A percentile compares a stretch with the other conserved stretches of the same genome.
These are phyloP conservation scores for Hirudinaria manillensis DNA, from an alignment of 2,888 invertebrate species.

Conservation along the genomic window DNA sequence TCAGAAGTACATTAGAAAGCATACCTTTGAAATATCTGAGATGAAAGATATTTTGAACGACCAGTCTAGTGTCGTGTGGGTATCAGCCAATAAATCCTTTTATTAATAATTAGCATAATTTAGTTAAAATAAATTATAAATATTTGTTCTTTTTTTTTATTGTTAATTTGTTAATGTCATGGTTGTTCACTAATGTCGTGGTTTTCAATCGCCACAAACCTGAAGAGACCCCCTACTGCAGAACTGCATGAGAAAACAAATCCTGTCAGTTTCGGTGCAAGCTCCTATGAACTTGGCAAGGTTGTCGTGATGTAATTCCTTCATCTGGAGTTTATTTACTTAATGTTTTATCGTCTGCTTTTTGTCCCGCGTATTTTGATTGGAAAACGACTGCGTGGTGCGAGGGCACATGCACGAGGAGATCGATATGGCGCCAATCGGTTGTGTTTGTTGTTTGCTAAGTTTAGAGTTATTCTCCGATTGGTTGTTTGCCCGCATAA, in stretches of 20 bases:
- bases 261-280: conserved; percentile 15
- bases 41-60: conserved; percentile 26
- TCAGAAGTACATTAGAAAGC: not conserved
- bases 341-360: not conserved
- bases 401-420: not conserved
- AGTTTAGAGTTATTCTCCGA: too few relatives aligned
- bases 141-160: not conserved
- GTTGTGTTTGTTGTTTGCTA: too few relatives aligned
- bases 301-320: conserved; percentile 24
- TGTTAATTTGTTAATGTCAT: not conserved
- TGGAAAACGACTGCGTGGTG: not conserved
- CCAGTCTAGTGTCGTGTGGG: conserved; percentile 1
- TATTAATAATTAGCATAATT: not conserved
- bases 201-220: not conserved
- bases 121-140: not conserved
- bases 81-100: conserved; percentile 17
- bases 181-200: not conserved
- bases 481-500: too few relatives aligned
- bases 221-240: conserved; percentile 19
- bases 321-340: conserved; percentile 10
- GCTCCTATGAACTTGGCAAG: conserved; percentile 18
- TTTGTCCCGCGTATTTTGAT: not conserved
- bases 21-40: conserved; percentile 15
- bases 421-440: not conserved
- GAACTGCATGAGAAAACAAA: conserved; percentile 8